phyloP scores from a whole-genome alignment of 92 coral and sea anemone genomes.

The Porites lobata region DNA sequence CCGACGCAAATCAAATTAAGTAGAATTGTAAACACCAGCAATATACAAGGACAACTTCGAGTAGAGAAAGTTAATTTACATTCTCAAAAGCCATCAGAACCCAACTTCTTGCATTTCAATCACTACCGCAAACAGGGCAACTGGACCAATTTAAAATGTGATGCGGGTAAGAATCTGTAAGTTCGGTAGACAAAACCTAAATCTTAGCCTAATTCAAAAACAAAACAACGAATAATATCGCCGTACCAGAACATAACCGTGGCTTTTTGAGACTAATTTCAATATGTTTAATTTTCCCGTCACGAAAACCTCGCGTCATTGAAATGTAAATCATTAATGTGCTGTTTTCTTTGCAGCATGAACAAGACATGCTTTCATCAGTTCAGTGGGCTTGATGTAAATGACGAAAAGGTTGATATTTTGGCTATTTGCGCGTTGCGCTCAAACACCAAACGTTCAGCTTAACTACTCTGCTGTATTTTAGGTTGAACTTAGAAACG shows the following conservation, averaged over 20 bases:
- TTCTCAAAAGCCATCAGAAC: not conserved
- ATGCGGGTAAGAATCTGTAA: not conserved
- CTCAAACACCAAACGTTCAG: not conserved
- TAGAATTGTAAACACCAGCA: conserved; percentile 3
- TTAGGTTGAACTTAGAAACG: not conserved
- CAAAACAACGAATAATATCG: conserved; percentile 39
- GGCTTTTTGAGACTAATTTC: not conserved
- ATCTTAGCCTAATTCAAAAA: not conserved
- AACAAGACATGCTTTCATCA: not conserved
- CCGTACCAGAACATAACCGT: not conserved
- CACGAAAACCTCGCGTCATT: not conserved
- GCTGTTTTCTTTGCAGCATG: not conserved
- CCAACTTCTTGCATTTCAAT: not conserved
- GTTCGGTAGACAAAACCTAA: not conserved
- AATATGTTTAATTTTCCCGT: conserved; percentile 15
- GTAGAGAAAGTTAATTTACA: conserved; percentile 16
- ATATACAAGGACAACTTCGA: conserved; percentile 7
- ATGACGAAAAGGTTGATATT: not conserved
- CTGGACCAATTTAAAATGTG: not conserved
- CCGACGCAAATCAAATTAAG: not conserved
- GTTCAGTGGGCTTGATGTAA: not conserved
- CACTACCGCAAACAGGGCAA: not conserved
- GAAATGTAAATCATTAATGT: conserved; percentile 19
- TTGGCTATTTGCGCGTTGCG: not conserved
- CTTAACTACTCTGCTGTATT: not conserved